phyloP scores from a whole-genome alignment of 2,888 invertebrate species.

The Pseudanteris insignis region DNA sequence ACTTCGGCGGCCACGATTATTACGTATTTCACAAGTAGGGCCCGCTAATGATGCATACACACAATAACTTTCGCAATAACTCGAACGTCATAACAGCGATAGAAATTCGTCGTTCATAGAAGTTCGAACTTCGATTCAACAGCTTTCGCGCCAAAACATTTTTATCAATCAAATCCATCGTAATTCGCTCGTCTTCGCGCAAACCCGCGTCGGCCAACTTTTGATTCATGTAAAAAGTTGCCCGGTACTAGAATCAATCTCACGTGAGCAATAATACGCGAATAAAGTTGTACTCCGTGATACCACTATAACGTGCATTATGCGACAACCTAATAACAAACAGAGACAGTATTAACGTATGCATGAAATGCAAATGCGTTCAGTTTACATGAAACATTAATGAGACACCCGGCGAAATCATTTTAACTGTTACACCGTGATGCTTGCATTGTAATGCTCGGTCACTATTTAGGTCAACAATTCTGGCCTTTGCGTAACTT shows the following conservation, averaged over 20 bases:
- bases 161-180: no score
- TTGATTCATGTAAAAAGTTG: no score
- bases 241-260: slow-evolving; percentile 13
- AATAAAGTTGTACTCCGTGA: slow-evolving; percentile 3
- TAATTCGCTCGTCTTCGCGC: no score
- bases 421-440: slow-evolving; percentile 4
- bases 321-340: slow-evolving; percentile 8
- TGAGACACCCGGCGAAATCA: slow-evolving; percentile 18
- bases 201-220: no score
- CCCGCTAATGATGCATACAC: slow-evolving; percentile 33
- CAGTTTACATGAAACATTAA: slow-evolving; percentile 29
- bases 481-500: no score
- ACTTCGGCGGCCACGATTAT: slow-evolving; percentile 49
- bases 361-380: slow-evolving; percentile 27
- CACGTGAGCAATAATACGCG: slow-evolving; percentile 7
- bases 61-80: slow-evolving; percentile 21
- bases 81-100: no score
- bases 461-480: no score
- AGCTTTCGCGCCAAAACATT: no score
- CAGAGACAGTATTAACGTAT: slow-evolving; percentile 14
- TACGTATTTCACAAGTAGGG: slow-evolving; percentile 52
- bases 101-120: no score
- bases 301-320: slow-evolving; percentile 2
- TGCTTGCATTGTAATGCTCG: not conserved
- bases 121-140: no score